Percentiles rank a stretch among this genome's conserved stretches.
These are phyloP conservation scores for Itoplectis maculator DNA, from an alignment of 2,888 invertebrate genomes.

Conservation along the genomic window DNA sequence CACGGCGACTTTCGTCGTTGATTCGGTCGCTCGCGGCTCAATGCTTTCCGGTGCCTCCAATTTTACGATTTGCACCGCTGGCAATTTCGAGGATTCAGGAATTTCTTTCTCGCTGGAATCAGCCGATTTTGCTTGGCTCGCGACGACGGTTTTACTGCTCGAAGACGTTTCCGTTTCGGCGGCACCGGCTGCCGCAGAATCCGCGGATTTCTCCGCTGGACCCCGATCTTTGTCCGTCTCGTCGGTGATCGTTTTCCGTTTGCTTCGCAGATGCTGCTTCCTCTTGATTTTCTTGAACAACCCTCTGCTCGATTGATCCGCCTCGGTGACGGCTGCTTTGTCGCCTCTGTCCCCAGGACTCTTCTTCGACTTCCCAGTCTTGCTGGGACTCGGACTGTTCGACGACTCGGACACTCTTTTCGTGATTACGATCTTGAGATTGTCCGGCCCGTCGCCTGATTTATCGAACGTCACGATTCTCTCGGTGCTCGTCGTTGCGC, in stretches of 20 bases:
- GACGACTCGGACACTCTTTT: constrained; percentile 51
- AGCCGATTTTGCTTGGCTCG: too few relatives aligned
- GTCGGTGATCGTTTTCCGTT: constrained; percentile 37
- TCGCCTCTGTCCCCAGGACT: constrained; percentile 5
- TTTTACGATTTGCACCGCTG: background rate
- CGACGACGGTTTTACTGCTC: background rate
- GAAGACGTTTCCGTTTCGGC: constrained; percentile 18
- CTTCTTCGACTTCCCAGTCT: constrained; percentile 44
- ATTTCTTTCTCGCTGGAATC: too few relatives aligned
- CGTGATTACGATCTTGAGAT: constrained; percentile 56
- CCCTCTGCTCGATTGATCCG: constrained; percentile 52
- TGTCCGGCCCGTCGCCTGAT: constrained; percentile 47
- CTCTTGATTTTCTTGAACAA: constrained; percentile 63
- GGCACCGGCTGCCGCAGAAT: background rate
- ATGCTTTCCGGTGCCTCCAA: constrained; percentile 33
- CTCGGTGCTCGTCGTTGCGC: constrained; percentile 20
- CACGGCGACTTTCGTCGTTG: constrained; percentile 23
- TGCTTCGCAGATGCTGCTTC: constrained; percentile 59
- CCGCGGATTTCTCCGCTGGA: constrained; percentile 55
- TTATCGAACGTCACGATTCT: constrained; percentile 60
- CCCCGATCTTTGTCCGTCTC: constrained; percentile 15
- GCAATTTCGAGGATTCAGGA: background rate
- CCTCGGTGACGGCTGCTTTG: constrained; percentile 39
- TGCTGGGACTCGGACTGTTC: constrained; percentile 26
- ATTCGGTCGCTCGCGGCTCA: too few relatives aligned